Base-by-base conservation (phyloP, 2,888 invertebrate species). In the Heliconius erato region DNA sequence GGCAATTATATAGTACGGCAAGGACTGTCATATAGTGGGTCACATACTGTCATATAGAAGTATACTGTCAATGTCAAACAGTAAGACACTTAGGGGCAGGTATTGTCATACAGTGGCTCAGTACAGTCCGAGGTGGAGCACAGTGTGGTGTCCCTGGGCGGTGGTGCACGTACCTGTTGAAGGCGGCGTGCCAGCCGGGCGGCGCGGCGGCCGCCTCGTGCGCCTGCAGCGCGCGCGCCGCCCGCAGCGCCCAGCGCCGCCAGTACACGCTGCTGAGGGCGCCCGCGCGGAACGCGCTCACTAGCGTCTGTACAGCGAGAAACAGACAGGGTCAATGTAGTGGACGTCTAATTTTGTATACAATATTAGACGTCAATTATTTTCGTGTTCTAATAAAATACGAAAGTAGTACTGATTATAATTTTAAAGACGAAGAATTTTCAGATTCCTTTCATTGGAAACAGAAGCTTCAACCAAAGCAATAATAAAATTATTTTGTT, bases 171-270 rank as follows among this genome's bases (percentile, higher is more conserved):
- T 97, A 97, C 97, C 97, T 97, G 96, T 96, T 96, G 97, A 97
- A 97, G 91, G 93, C 91, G 94, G 96, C 96, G 88, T 88, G 93
- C 97, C 97, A 97, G 92, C 97, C 97, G 86, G 95, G 91, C 84
- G 97, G 97, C 87, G 97, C 96, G 84, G 97, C 97, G 91, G 92
- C 91, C 83, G 92, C 92, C 94, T 97, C 97, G 90, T 96, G 97
- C 85, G 91, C 90, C 83, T 89, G 89, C 87, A 97, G 94, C 89
- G 96, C 93, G 74, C 89, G 89, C 86, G 91, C 92, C 79, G 95
- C 96, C 85, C 94, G 95, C 85, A 87, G 88, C 88, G 96, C 92
- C 95, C 97, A 96, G 87, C 93, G 91, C 87, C 93, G 91, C 92
- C 96, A 95, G 93, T 96, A 97, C 83, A 85, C 28, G 88, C 90